phyloP scores from a whole-genome alignment of 2,113 vertebrate species.

The Megaceryle torquata region DNA sequence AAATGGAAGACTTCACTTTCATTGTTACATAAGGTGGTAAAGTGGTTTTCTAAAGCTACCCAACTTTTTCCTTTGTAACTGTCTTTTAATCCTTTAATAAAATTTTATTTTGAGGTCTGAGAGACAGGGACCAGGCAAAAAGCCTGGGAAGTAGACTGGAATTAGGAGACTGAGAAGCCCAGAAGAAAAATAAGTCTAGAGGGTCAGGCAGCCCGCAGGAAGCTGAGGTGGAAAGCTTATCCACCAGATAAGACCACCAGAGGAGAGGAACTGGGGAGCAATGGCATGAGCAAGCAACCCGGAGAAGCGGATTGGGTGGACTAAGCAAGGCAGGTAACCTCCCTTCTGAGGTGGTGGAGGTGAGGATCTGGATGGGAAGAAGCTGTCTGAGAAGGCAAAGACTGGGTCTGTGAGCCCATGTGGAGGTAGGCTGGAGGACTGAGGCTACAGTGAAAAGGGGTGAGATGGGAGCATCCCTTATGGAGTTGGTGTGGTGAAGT shows the following conservation, averaged over 20 bases:
- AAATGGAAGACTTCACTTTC: neutral
- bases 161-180: neutral
- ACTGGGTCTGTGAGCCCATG: neutral
- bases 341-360: too few species aligned
- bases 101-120: neutral
- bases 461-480: neutral
- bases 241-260: neutral
- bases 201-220: neutral
- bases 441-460: neutral
- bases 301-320: neutral
- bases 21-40: neutral
- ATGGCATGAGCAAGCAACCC: neutral
- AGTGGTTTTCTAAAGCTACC: neutral
- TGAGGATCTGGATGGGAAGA: neutral
- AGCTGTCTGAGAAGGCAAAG: neutral
- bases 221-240: neutral
- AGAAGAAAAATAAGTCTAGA: neutral
- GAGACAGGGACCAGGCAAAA: neutral
- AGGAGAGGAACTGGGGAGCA: neutral
- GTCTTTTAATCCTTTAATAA: neutral
- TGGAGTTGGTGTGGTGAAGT: neutral
- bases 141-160: neutral
- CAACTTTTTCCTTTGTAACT: neutral
- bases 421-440: neutral
- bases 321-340: neutral